Conservation (phyloP, 2,888 invertebrate genomes). For the Nesidiocoris tenuis region DNA sequence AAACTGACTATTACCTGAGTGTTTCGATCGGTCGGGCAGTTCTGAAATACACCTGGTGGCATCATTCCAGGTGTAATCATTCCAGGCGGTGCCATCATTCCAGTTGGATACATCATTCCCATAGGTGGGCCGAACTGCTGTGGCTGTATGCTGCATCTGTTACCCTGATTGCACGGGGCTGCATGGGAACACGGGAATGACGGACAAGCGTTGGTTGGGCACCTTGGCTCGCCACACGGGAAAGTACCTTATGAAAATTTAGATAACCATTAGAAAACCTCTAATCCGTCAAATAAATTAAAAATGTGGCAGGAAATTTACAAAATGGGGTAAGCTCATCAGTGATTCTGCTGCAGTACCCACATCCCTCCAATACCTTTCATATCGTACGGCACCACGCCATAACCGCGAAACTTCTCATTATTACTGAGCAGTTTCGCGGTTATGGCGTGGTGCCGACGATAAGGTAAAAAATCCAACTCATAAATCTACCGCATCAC, state of each 20-base stretch:
- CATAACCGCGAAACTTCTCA: too few relatives aligned
- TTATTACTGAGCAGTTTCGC: too few relatives aligned
- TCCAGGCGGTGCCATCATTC: not conserved
- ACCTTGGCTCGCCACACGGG: slow-evolving; percentile 13
- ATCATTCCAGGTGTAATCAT: not conserved
- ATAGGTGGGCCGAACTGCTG: not conserved
- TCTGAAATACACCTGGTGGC: not conserved
- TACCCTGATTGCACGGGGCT: not conserved
- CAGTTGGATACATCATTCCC: slow-evolving; percentile 1
- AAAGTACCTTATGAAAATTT: slow-evolving; percentile 13
- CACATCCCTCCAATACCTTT: too few relatives aligned
- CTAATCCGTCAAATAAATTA: too few relatives aligned
- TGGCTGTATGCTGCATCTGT: not conserved
- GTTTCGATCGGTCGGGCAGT: slow-evolving; percentile 22
- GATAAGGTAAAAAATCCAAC: too few relatives aligned
- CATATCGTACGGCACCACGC: too few relatives aligned
- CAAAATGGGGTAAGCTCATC: too few relatives aligned
- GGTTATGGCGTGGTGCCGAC: too few relatives aligned
- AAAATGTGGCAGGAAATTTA: too few relatives aligned
- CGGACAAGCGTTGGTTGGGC: slow-evolving; percentile 13
- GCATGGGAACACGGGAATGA: slow-evolving; percentile 27
- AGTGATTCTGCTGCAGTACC: too few relatives aligned
- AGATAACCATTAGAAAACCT: too few relatives aligned
- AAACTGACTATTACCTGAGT: not conserved
- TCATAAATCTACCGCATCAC: too few relatives aligned